A percentile compares a stretch with the other conserved stretches of the same genome.
These are phyloP conservation scores for Puma concolor DNA, from an alignment of 2,113 vertebrate species.

Conservation along the genomic window DNA sequence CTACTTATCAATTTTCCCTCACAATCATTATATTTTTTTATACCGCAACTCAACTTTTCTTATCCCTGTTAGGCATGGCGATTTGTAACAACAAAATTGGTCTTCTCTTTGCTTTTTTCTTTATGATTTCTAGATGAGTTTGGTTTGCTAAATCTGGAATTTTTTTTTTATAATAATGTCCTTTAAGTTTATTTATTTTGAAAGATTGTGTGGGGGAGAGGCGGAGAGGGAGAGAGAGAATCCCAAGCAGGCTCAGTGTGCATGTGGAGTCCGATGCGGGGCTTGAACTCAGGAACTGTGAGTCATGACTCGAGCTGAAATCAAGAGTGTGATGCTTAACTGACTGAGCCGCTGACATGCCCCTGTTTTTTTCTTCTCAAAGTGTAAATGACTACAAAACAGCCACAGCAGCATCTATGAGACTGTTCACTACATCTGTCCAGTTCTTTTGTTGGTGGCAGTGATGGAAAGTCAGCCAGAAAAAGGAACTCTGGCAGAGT, in stretches of 20 bases:
- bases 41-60: background rate
- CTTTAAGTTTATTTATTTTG: too few species aligned
- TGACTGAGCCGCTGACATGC: too few species aligned
- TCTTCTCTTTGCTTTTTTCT: background rate
- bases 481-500: background rate
- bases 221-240: too few species aligned
- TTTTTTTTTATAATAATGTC: background rate
- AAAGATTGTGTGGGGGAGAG: too few species aligned
- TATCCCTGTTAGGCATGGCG: background rate
- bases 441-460: constrained; percentile 13
- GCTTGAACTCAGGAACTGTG: too few species aligned
- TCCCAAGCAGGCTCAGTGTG: too few species aligned
- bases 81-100: background rate
- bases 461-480: background rate
- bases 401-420: background rate
- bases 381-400: background rate
- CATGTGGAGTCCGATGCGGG: too few species aligned
- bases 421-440: background rate
- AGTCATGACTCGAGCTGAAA: too few species aligned
- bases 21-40: background rate
- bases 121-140: constrained; percentile 39
- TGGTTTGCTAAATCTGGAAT: background rate
- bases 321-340: too few species aligned
- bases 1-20: background rate
- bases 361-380: background rate